Conservation (phyloP, 2,113 vertebrate genomes). For the Lepus timidus region DNA sequence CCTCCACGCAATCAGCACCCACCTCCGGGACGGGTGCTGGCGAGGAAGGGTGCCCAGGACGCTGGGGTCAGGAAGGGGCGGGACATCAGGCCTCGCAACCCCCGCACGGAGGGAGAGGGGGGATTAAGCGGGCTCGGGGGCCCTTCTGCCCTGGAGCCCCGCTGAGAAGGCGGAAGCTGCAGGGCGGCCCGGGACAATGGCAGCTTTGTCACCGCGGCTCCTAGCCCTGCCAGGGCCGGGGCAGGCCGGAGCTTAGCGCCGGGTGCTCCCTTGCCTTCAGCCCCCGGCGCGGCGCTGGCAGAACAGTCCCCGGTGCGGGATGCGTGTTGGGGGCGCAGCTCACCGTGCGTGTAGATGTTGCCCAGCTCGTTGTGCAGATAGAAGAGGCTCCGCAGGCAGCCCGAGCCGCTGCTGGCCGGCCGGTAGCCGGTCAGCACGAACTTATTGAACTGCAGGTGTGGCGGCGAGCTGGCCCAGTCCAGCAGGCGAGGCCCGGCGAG, state of each 20-base stretch:
- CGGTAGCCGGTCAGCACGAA: conserved; percentile 95
- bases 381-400: conserved; percentile 93
- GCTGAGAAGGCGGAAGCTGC: conserved; percentile 40
- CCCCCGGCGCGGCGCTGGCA: not conserved
- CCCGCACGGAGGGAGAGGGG: not conserved
- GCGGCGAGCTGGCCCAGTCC: conserved; percentile 92
- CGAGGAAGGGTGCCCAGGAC: not conserved
- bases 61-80: conserved; percentile 7
- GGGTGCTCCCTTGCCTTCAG: not conserved
- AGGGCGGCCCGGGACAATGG: conserved; percentile 69
- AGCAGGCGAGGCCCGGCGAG: conserved; percentile 90
- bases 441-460: conserved; percentile 95
- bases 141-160: not conserved
- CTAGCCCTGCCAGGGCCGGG: conserved; percentile 2
- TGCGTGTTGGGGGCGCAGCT: conserved; percentile 73
- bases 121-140: conserved; percentile 56
- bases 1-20: not conserved
- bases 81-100: not conserved
- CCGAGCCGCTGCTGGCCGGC: conserved; percentile 90
- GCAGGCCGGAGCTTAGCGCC: not conserved
- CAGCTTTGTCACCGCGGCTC: conserved; percentile 75
- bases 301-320: not conserved
- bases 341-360: conserved; percentile 96
- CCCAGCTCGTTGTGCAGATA: conserved; percentile 96
- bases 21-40: not conserved